Conservation (phyloP, 2,113 vertebrate species). For the Sebastes schlegelii region DNA sequence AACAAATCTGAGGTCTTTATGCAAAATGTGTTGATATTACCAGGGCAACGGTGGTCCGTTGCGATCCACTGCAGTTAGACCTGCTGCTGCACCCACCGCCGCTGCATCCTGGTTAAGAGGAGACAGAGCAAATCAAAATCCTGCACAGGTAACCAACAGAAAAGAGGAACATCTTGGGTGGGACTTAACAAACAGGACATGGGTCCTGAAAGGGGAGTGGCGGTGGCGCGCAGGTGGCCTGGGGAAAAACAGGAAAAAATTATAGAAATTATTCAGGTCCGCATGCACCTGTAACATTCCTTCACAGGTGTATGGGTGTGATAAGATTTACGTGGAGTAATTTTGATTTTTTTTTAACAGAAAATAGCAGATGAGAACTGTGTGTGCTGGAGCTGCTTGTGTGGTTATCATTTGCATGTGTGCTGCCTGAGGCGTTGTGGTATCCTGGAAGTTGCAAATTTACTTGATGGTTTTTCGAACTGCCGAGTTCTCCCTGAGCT, state of each 20-base stretch:
- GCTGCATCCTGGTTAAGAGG: slow-evolving; percentile 61
- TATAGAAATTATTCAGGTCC: slow-evolving; percentile 8
- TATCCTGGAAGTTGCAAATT: slow-evolving; percentile 23
- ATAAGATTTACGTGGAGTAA: not conserved
- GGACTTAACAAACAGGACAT: slow-evolving; percentile 77
- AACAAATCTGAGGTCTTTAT: slow-evolving; percentile 87
- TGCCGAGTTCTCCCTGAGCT: not conserved
- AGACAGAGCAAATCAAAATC: slow-evolving; percentile 81
- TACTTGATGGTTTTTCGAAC: slow-evolving; percentile 12
- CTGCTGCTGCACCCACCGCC: not conserved
- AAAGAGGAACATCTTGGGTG: slow-evolving; percentile 45
- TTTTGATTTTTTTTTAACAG: slow-evolving; percentile 21
- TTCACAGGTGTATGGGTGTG: slow-evolving; percentile 9
- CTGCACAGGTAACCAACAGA: slow-evolving; percentile 69
- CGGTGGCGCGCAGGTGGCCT: slow-evolving; percentile 26
- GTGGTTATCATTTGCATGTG: slow-evolving; percentile 42
- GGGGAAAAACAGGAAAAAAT: slow-evolving; percentile 57
- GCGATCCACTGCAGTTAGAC: slow-evolving; percentile 75
- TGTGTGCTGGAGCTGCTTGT: not conserved
- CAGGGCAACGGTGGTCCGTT: slow-evolving; percentile 63
- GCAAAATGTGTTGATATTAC: slow-evolving; percentile 81
- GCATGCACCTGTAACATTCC: slow-evolving; percentile 25
- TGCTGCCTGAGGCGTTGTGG: slow-evolving; percentile 30
- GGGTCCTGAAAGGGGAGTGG: slow-evolving; percentile 67
- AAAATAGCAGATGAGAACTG: not conserved